Evolutionary conservation across 2,113 vertebrate species (phyloP), one percentile per base, ranked within the genome.

Genomic region (Hypomesus transpacificus): DNA sequence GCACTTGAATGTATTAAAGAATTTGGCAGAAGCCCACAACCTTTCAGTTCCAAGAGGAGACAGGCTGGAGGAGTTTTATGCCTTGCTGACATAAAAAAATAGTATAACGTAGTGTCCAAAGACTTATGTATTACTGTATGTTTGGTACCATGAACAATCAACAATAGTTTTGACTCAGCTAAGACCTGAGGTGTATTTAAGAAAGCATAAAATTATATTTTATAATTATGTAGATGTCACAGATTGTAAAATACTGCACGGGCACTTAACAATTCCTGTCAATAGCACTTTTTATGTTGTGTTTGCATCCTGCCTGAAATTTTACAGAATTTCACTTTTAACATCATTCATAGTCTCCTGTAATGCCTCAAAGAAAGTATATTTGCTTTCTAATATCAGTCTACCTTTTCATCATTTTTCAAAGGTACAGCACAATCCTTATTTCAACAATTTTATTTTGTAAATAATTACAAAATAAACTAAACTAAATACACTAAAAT

Each of bases 161-260:
- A 81, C 80, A 39, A 56, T 50, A 54, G 74, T 75, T 78, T 21
- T 69, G 67, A 74, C 59, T 68, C 61, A 63, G 73, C 34, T 21
- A 62, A 80, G 75, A 80, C 84, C 80, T 57, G 50, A 84, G 62
- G 73, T 74, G 26, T 72, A 76, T 78, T 73, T 86, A 74, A 72
- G 73, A 80, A 70, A 70, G 80, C 77, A 84, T 75, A 84, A 76
- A 89, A 84, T 85, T 86, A 81, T 81, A 80, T 75, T 71, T 34
- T 34, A 34, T 34, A 34, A 34, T 34, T 34, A 1, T 34, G 31
- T 34, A 34, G 65, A 86, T 84, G 80, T 86, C 80, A 84, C 0
- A 75, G 84, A 75, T 24, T 77, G 81, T 88, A 84, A 84, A 85
- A 83, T 74, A 73, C 63, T 53, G 62, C 64, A 64, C 56, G 46